Evolutionary conservation across 2,113 vertebrate genomes (phyloP), one percentile per base, ranked within the genome.

Genomic region (Mugil cephalus): DNA sequence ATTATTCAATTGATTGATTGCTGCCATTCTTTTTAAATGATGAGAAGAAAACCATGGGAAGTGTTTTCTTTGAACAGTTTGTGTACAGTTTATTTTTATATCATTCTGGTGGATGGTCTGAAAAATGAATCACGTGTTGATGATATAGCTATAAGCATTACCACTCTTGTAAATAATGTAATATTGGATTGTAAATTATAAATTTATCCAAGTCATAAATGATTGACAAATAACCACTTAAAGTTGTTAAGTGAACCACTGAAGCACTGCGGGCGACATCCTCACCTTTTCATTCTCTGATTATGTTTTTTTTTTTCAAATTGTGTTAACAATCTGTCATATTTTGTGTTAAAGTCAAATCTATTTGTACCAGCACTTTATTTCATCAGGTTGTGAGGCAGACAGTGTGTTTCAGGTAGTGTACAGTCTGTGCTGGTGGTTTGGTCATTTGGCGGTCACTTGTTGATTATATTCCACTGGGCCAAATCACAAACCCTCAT

Each of bases 51-150:
- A 93, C 80, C 85, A 85, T 61, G 75, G 82, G 67, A 93, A 88
- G 88, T 84, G 92, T 94, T 93, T 93, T 91, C 88, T 93, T 92
- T 91, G 77, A 91, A 93, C 88, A 85, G 87, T 95, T 93, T 94
- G 93, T 95, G 93, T 95, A 96, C 95, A 96, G 95, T 95, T 95
- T 95, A 95, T 94, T 94, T 96, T 96, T 95, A 93, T 95, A 96
- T 92, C 87, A 92, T 94, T 94, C 85, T 88, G 90, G 92, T 95
- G 91, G 90, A 89, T 82, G 88, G 92, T 92, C 89, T 90, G 89
- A 88, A 89, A 88, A 90, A 91, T 62, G 64, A 91, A 90, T 86
- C 80, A 76, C 8, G 61, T 93, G 87, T 88, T 89, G 87, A 91
- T 82, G 84, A 90, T 92, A 92, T 88, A 92, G 89, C 90, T 93